Evolutionary conservation across 2,113 vertebrate genomes (phyloP).

Genomic region (Cebidichthys violaceus): DNA sequence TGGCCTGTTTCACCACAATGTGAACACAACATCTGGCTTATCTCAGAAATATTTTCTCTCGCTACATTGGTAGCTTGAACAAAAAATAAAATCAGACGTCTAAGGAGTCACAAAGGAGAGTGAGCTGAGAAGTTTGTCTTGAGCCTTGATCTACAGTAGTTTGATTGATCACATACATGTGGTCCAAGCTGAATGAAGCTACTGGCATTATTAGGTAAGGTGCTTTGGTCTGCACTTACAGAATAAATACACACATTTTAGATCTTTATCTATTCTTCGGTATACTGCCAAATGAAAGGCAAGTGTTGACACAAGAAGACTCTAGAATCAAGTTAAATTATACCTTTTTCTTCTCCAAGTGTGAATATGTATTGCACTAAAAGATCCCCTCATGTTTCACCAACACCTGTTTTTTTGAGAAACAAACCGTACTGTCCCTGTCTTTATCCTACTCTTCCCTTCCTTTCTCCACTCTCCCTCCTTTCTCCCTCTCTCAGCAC

Average conservation of each 20-base stretch:
- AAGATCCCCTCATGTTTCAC: constrained; percentile 15
- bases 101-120: constrained; percentile 1
- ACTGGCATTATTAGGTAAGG: not conserved
- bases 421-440: constrained; percentile 22
- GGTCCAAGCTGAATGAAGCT: not conserved
- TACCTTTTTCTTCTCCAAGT: not conserved
- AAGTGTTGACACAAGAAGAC: not conserved
- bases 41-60: constrained; percentile 8
- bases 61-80: constrained; percentile 11
- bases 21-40: constrained; percentile 42
- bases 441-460: constrained; percentile 31
- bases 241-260: constrained; percentile 4
- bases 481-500: constrained; percentile 64
- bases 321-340: no score
- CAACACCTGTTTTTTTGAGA: constrained; percentile 56
- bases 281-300: not conserved
- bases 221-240: not conserved
- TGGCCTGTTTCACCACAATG: constrained; percentile 8
- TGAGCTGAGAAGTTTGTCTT: not conserved
- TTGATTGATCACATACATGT: not conserved
- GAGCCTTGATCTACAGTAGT: not conserved
- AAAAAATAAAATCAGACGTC: not conserved
- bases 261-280: not conserved
- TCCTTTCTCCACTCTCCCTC: constrained; percentile 44
- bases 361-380: constrained; percentile 17